Conservation (phyloP, 2,888 invertebrate species). For the Eumerus sabulonum region DNA sequence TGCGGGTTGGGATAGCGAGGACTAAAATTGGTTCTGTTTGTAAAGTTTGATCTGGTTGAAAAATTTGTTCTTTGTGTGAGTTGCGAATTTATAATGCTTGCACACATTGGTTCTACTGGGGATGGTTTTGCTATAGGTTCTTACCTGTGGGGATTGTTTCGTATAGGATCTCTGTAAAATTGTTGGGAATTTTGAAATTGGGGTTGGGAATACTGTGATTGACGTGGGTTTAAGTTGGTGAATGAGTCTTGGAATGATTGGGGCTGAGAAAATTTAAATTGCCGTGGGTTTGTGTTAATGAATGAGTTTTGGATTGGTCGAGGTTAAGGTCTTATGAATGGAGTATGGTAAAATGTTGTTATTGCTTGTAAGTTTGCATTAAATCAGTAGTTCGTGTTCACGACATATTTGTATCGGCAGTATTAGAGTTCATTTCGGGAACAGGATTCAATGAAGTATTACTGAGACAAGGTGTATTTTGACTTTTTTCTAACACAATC, state of each 20-base stretch:
- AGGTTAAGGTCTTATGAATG: too few species aligned
- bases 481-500: too few species aligned
- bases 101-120: neutral
- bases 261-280: neutral
- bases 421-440: too few species aligned
- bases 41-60: too few species aligned
- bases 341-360: neutral
- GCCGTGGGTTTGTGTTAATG: neutral
- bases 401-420: neutral
- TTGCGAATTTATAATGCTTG: neutral
- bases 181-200: neutral
- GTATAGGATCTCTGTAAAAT: neutral
- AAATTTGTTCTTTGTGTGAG: neutral
- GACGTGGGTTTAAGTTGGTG: neutral
- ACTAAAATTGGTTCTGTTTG: neutral
- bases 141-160: neutral
- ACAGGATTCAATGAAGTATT: too few species aligned
- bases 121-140: neutral
- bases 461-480: too few species aligned
- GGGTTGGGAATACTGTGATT: neutral
- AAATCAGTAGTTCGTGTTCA: neutral
- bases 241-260: too few species aligned
- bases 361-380: neutral
- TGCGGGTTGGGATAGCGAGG: neutral
- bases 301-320: too few species aligned